A percentile compares a stretch with the other conserved stretches of the same genome.
Conservation (phyloP, 2,113 vertebrate species). For the Entomyzon cyanotis region DNA sequence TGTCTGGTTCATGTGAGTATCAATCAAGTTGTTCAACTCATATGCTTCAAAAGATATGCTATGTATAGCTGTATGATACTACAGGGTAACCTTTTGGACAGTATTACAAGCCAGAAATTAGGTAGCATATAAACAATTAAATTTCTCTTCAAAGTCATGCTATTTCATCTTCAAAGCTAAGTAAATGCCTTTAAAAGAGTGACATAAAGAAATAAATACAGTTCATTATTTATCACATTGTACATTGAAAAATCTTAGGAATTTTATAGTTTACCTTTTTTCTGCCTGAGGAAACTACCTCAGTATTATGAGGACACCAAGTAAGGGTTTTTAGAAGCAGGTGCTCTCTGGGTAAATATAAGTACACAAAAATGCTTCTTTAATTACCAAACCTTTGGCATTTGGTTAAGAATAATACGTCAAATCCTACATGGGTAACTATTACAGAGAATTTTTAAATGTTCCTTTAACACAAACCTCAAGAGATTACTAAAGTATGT, state of each 20-base stretch:
- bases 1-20: background rate
- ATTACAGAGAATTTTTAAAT: background rate
- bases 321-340: background rate
- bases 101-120: background rate
- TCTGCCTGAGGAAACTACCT: background rate
- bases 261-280: background rate
- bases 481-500: background rate
- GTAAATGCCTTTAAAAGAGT: background rate
- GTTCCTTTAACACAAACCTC: background rate
- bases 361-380: background rate
- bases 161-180: background rate
- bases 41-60: background rate
- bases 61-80: background rate
- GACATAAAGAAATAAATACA: background rate
- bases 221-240: background rate
- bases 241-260: background rate
- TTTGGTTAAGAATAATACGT: background rate
- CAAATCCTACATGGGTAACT: background rate
- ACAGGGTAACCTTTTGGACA: background rate
- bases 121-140: background rate
- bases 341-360: background rate
- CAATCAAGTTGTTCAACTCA: background rate
- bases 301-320: background rate
- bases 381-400: background rate
- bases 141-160: background rate